phyloP scores from a whole-genome alignment of 2,113 vertebrate species.

The Oceanodroma tethys region DNA sequence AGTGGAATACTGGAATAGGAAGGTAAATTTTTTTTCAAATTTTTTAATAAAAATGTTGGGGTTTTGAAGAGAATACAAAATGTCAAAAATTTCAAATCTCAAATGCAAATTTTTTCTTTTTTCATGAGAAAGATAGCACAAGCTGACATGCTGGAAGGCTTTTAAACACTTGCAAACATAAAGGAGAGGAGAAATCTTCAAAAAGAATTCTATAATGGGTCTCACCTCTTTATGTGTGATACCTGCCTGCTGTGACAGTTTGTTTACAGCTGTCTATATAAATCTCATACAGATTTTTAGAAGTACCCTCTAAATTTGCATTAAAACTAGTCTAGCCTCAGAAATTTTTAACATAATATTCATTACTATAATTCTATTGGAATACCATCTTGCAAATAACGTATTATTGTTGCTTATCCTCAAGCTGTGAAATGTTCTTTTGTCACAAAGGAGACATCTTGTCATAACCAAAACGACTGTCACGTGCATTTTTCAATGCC shows the following conservation, averaged over 20 bases:
- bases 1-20: neutral
- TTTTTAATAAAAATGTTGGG: neutral
- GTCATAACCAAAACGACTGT: neutral
- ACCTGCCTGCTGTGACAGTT: neutral
- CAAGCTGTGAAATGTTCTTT: neutral
- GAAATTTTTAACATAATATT: neutral
- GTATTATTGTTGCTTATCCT: neutral
- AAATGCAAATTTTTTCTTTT: neutral
- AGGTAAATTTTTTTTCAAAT: neutral
- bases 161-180: neutral
- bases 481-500: neutral
- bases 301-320: neutral
- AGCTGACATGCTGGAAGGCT: neutral
- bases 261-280: neutral
- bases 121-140: neutral
- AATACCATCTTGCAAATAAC: neutral
- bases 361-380: neutral
- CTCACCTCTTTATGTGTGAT: neutral
- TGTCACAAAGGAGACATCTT: neutral
- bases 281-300: neutral
- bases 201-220: neutral
- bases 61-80: neutral
- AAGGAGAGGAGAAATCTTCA: neutral
- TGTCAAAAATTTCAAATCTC: neutral
- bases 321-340: neutral